phyloP scores from a whole-genome alignment of 2,888 invertebrate genomes.

The Acronicta alni region DNA sequence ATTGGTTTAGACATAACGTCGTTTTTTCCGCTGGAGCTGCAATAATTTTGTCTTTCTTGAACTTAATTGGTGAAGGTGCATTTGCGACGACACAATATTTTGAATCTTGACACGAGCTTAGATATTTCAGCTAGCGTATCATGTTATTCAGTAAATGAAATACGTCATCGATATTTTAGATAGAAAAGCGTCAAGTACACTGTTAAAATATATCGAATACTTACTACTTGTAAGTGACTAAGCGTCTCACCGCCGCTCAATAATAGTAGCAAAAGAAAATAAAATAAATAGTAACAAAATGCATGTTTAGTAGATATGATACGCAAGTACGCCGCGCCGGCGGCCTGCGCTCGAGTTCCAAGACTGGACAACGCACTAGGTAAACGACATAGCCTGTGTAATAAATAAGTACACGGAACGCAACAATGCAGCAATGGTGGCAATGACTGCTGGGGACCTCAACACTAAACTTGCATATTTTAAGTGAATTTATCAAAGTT shows the following conservation, averaged over 20 bases:
- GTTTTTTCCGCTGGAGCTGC: slow-evolving; percentile 19
- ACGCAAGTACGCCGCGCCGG: background rate
- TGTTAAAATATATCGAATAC: too few species aligned
- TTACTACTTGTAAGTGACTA: too few species aligned
- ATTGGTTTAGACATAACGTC: slow-evolving; percentile 31
- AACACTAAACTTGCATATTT: background rate
- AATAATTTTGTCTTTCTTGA: slow-evolving; percentile 10
- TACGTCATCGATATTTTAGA: too few species aligned
- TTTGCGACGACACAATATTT: background rate
- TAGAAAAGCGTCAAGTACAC: too few species aligned
- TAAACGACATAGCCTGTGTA: slow-evolving; percentile 21
- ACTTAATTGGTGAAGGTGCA: slow-evolving; percentile 12
- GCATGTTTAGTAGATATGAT: background rate
- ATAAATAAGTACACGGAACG: slow-evolving; percentile 49
- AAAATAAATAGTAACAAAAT: background rate
- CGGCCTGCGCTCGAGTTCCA: background rate
- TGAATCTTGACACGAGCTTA: background rate
- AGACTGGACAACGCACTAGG: too few species aligned
- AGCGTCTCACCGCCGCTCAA: too few species aligned
- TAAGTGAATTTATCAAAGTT: background rate
- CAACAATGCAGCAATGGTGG: slow-evolving; percentile 23
- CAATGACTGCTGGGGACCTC: slow-evolving; percentile 24
- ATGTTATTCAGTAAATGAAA: too few species aligned
- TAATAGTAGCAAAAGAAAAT: too few species aligned
- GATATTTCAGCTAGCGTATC: too few species aligned